Percentiles rank a stretch among this genome's conserved stretches.
These are phyloP conservation scores for Champsocephalus gunnari DNA, from an alignment of 2,797 vertebrate genomes.

Conservation along the genomic window DNA sequence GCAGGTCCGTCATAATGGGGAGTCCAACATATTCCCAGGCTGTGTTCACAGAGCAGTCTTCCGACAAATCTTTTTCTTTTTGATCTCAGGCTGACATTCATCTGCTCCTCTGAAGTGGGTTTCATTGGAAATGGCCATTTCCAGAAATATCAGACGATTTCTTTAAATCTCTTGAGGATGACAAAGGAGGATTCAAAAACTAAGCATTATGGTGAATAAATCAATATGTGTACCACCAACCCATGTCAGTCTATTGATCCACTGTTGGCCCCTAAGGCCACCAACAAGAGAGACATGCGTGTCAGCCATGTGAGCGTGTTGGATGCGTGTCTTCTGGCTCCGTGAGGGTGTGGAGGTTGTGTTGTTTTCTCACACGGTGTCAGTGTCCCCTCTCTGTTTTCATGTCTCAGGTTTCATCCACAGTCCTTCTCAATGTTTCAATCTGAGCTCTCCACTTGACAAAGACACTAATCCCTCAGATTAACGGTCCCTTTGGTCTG, in stretches of 20 bases:
- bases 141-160: neutral
- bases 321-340: neutral
- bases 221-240: neutral
- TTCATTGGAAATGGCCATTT: neutral
- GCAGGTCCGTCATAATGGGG: neutral
- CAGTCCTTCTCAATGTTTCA: slow-evolving; percentile 37
- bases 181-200: neutral
- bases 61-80: neutral
- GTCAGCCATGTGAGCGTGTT: neutral
- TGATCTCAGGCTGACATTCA: neutral
- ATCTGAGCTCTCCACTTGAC: slow-evolving; percentile 21
- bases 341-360: neutral
- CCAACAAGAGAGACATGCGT: slow-evolving; percentile 4
- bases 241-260: slow-evolving; percentile 5
- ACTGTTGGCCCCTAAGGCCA: neutral
- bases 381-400: slow-evolving; percentile 36
- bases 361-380: slow-evolving; percentile 46
- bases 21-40: neutral
- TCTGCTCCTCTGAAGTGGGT: neutral
- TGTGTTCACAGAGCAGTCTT: neutral
- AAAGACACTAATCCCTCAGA: slow-evolving; percentile 56
- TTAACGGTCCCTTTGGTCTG: slow-evolving; percentile 48
- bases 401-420: slow-evolving; percentile 39
- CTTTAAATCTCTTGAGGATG: neutral
- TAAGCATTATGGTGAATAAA: neutral